A percentile compares a stretch with the other conserved stretches of the same genome.
These are phyloP conservation scores for Micronycteris hirsuta DNA, from an alignment of 2,113 vertebrate genomes.

Conservation along the genomic window DNA sequence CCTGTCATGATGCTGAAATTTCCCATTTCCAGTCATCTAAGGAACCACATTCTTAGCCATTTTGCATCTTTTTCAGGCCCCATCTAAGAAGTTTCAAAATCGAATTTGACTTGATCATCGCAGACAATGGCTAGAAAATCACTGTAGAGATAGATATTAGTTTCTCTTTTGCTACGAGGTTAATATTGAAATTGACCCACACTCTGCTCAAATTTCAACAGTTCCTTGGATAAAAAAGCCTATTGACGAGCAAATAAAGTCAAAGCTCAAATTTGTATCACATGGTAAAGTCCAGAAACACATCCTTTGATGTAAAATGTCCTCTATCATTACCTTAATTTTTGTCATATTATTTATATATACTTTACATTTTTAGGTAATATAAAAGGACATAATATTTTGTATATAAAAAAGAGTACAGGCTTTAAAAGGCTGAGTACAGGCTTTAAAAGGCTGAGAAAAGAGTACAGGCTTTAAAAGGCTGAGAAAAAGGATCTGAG, in stretches of 20 bases:
- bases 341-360: not conserved
- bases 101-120: not conserved
- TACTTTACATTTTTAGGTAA: not conserved
- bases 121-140: slow-evolving; percentile 4
- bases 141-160: not conserved
- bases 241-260: not conserved
- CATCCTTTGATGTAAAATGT: not conserved
- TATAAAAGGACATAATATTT: not conserved
- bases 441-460: slow-evolving; percentile 5
- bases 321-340: not conserved
- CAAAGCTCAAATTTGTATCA: not conserved
- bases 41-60: not conserved
- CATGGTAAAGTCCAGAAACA: not conserved
- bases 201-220: not conserved
- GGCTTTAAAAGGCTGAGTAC: not conserved
- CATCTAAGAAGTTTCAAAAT: not conserved
- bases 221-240: not conserved
- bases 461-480: not conserved
- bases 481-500: not conserved
- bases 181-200: not conserved
- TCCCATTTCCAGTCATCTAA: not conserved
- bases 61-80: not conserved
- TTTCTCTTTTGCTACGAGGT: not conserved
- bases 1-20: not conserved
- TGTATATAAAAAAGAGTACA: not conserved